phyloP scores from a whole-genome alignment of 2,797 vertebrate genomes.

The Syncerus caffer region DNA sequence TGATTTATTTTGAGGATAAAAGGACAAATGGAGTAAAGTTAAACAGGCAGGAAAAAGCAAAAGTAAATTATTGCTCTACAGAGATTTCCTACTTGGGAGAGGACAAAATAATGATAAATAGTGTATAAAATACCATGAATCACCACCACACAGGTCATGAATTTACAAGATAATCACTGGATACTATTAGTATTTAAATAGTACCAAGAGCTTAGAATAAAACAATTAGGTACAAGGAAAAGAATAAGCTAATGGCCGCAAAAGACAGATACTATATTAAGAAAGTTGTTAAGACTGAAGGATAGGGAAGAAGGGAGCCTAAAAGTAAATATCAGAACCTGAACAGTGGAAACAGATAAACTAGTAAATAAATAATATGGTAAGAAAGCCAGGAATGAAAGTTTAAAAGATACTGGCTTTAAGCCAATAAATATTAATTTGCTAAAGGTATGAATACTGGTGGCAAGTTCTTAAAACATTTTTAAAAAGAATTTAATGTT shows the following conservation, averaged over 20 bases:
- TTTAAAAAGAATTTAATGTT: not conserved
- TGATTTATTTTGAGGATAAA: not conserved
- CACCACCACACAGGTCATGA: not conserved
- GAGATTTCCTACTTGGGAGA: not conserved
- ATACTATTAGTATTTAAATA: not conserved
- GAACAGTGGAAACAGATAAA: not conserved
- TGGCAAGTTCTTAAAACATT: conserved; percentile 1
- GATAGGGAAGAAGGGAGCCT: not conserved
- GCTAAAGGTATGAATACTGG: not conserved
- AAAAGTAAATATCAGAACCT: not conserved
- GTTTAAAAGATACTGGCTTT: not conserved
- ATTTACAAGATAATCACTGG: not conserved
- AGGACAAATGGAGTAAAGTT: not conserved
- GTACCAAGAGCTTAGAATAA: not conserved
- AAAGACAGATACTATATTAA: not conserved
- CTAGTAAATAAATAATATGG: not conserved
- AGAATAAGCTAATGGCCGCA: not conserved
- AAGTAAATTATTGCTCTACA: not conserved
- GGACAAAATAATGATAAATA: not conserved
- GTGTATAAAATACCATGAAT: not conserved
- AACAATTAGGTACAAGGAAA: not conserved
- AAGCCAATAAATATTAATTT: not conserved
- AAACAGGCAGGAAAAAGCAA: not conserved
- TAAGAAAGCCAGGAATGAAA: conserved; percentile 2
- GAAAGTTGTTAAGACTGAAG: not conserved